Conservation (phyloP, 2,113 vertebrate genomes). For the Piprites chloris region DNA sequence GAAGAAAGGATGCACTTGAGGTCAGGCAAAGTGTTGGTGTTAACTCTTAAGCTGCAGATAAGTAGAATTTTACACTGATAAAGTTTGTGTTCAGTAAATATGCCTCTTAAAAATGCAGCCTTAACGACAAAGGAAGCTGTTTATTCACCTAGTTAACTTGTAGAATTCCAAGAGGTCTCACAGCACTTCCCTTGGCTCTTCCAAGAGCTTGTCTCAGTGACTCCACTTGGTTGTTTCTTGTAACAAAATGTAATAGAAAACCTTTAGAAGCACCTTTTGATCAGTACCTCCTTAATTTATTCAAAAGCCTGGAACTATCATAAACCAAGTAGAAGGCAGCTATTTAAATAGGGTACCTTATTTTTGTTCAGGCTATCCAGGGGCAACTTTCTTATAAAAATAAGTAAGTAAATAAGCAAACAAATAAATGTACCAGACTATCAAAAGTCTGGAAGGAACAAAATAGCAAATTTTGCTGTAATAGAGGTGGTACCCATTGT, state of each 20-base stretch:
- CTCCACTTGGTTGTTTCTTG: not conserved
- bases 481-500: slow-evolving; percentile 41
- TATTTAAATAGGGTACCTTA: not conserved
- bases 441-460: not conserved
- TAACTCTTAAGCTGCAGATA: not conserved
- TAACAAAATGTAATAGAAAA: not conserved
- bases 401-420: not conserved
- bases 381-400: not conserved
- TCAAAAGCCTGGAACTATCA: not conserved
- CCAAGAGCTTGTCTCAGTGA: not conserved
- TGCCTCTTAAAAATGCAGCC: not conserved
- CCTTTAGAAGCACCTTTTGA: not conserved
- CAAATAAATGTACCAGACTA: not conserved
- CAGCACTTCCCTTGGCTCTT: not conserved
- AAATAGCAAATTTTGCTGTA: not conserved
- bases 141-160: not conserved
- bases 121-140: not conserved
- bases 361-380: not conserved
- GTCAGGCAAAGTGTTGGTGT: not conserved
- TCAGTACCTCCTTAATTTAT: not conserved
- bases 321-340: not conserved
- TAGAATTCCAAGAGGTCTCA: not conserved
- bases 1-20: not conserved
- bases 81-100: not conserved
- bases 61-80: not conserved